phyloP scores from a whole-genome alignment of 2,888 invertebrate species.

The Tetrapedia diversipes region DNA sequence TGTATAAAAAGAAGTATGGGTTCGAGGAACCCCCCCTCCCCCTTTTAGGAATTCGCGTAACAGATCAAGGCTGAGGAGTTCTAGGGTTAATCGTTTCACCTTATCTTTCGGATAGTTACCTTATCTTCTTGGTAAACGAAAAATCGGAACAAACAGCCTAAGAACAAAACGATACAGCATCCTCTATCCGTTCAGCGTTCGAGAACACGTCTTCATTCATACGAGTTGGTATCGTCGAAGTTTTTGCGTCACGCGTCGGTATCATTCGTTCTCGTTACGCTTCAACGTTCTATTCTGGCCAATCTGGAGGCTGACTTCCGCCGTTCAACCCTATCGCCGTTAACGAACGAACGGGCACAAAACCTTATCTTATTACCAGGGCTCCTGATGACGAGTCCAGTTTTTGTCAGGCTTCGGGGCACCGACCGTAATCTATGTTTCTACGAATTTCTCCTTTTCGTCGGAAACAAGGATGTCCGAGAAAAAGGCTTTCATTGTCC shows the following conservation, averaged over 20 bases:
- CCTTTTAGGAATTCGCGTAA: too few relatives aligned
- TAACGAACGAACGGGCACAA: constrained; percentile 43
- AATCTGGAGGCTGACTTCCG: constrained; percentile 52
- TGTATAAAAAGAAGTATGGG: too few relatives aligned
- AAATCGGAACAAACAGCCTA: background rate
- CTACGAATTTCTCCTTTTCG: constrained; percentile 31
- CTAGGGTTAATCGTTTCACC: too few relatives aligned
- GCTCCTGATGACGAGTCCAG: constrained; percentile 54
- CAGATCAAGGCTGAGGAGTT: too few relatives aligned
- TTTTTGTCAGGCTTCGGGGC: constrained; percentile 55
- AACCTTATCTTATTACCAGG: constrained; percentile 60
- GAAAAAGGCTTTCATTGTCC: constrained; percentile 28
- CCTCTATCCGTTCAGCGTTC: background rate
- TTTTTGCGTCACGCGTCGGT: constrained; percentile 20
- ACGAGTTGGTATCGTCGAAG: constrained; percentile 9
- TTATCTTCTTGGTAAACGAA: too few relatives aligned
- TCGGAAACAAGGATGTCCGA: constrained; percentile 20
- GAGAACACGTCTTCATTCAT: constrained; percentile 6
- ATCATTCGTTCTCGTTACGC: constrained; percentile 14
- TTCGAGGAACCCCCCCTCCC: too few relatives aligned
- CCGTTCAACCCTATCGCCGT: constrained; percentile 43
- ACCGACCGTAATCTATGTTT: constrained; percentile 47
- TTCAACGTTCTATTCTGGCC: constrained; percentile 45
- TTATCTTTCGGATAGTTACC: too few relatives aligned
- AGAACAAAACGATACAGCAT: background rate